Evolutionary conservation across 2,797 vertebrate genomes (phyloP), one percentile per base, ranked within the genome.

Genomic region (Crenuchus spilurus): DNA sequence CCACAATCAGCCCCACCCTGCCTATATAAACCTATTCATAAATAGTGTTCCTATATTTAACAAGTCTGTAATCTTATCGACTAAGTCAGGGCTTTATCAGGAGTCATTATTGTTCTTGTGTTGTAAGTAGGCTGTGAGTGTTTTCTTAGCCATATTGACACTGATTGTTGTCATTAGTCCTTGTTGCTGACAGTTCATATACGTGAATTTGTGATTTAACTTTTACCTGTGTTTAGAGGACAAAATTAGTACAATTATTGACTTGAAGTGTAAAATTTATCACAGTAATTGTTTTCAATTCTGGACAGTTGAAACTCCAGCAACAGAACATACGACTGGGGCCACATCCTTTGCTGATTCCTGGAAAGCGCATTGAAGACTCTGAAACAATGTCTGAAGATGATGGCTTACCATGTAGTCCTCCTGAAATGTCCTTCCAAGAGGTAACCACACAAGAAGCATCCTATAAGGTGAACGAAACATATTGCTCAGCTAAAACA

Each of bases 321-420:
- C 70, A 84, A 70, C 80, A 94, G 78, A 93, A 93, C 58, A 92
- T 95, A 84, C 94, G 90, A 75, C 28, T 93, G 79, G 90, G 91
- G 14, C 90, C 89, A 4, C 91, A 90, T 76, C 86, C 89, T 0
- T 82, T 92, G 78, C 73, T 84, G 42, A 83, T 90, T 46, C 82
- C 91, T 70, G 76, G 80, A 62, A 94, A 91, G 75, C 85, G 90
- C 64, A 77, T 81, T 16, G 94, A 95, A 44, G 94, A 96, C 65
- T 74, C 93, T 0, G 94, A 94, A 51, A 86, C 93, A 66, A 95
- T 92, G 81, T 96, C 95, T 67, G 95, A 96, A 85, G 95, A 95
- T 1, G 94, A 96, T 13, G 94, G 95, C 39, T 89, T 95, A 41
- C 95, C 94, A 61, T 91, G 80, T 16, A 88, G 94, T 70, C 95